These are phyloP conservation scores for Geotrupes spiniger DNA, from an alignment of 2,888 invertebrate genomes.

Conservation along the genomic window DNA sequence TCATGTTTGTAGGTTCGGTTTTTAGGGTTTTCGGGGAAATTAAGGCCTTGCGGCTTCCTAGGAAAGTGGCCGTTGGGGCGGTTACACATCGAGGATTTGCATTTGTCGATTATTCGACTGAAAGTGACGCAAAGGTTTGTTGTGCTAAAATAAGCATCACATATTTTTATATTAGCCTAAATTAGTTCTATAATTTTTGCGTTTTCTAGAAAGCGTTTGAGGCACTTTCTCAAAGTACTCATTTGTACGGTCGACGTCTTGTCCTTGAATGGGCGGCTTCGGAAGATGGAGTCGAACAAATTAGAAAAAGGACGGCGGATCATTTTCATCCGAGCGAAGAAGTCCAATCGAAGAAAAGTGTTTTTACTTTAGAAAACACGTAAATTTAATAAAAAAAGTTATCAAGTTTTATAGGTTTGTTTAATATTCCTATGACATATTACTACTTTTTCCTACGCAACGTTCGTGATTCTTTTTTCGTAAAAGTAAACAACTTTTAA, in stretches of 20 bases:
- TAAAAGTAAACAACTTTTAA: no score
- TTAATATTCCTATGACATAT: no score
- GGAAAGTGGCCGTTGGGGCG: conserved; percentile 74
- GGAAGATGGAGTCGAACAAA: conserved; percentile 68
- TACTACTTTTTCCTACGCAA: no score
- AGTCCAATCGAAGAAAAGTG: conserved; percentile 50
- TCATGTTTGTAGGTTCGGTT: no score
- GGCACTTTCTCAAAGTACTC: conserved; percentile 91
- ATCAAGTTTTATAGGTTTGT: no score
- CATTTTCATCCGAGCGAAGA: conserved; percentile 53
- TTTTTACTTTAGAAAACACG: conserved; percentile 47
- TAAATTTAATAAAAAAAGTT: conserved; percentile 4
- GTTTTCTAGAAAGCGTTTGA: conserved; percentile 82
- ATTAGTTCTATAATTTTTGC: conserved; percentile 22
- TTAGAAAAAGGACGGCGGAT: conserved; percentile 83
- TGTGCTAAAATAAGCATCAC: no score
- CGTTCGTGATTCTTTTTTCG: no score
- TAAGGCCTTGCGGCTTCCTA: conserved; percentile 85
- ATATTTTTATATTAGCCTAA: conserved; percentile 18
- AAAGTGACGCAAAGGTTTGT: conserved; percentile 91
- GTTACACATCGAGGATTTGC: conserved; percentile 90
- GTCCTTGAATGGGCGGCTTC: conserved; percentile 94
- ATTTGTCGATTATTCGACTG: conserved; percentile 89
- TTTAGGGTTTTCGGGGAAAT: conserved; percentile 89
- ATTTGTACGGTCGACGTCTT: conserved; percentile 93